Percentiles rank a stretch among this genome's conserved stretches.
phyloP scores from a whole-genome alignment of 2,113 vertebrate species.

The Sporophila hypoxantha region DNA sequence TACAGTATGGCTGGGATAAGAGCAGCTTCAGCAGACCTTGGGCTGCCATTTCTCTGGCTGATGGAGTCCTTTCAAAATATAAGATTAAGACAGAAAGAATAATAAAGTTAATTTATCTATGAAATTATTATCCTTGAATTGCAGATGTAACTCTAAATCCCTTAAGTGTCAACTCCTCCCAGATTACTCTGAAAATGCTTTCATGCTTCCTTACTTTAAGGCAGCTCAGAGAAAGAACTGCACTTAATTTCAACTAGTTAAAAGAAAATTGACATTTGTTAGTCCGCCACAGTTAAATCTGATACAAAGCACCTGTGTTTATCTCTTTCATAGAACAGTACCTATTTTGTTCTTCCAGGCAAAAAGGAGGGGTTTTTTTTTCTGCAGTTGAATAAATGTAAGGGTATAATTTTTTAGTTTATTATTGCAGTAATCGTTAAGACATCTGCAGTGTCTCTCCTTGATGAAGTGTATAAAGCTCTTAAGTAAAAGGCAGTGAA shows the following conservation, averaged over 20 bases:
- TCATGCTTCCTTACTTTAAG: conserved; percentile 78
- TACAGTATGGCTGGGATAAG: conserved; percentile 83
- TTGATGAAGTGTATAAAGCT: background rate
- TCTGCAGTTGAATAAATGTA: conserved; percentile 18
- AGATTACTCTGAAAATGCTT: conserved; percentile 76
- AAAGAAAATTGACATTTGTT: conserved; percentile 88
- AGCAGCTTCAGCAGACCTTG: conserved; percentile 85
- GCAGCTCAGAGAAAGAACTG: conserved; percentile 81
- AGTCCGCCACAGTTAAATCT: conserved; percentile 81
- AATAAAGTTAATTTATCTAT: conserved; percentile 70
- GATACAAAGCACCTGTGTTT: conserved; percentile 76
- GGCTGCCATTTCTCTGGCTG: conserved; percentile 69
- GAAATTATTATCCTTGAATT: conserved; percentile 74
- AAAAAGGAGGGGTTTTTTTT: conserved; percentile 47
- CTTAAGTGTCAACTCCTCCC: conserved; percentile 75
- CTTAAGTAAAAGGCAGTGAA: background rate
- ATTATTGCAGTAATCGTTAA: background rate
- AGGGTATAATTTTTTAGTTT: background rate
- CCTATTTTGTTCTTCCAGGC: conserved; percentile 71
- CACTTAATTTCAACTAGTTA: conserved; percentile 83
- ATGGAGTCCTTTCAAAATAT: conserved; percentile 76
- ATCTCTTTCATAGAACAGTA: conserved; percentile 55
- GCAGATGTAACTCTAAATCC: conserved; percentile 70
- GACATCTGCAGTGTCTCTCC: background rate
- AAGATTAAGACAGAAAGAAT: conserved; percentile 70